Evolutionary conservation across 2,888 invertebrate genomes (phyloP), one percentile per base, ranked within the genome.

Genomic region (Caenorhabditis sp.): DNA sequence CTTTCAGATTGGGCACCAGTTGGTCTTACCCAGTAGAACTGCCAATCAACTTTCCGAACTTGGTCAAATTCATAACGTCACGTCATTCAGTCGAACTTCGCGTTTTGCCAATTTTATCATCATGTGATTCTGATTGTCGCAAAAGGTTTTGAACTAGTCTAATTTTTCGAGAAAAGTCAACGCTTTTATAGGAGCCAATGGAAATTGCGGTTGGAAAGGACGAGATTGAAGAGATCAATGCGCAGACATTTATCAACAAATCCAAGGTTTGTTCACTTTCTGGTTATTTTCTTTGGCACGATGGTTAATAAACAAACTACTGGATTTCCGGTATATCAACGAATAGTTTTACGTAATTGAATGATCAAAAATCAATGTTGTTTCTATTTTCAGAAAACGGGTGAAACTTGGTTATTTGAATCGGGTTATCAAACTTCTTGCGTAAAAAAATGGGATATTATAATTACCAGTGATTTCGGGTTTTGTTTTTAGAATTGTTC

Each of bases 1-100:
- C 6, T 66, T 70, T 54, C 17, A 73, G 69, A 36, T 24, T 59
- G n/a, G 60, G 62, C 10, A 37, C 55, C 0, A 75, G 75, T 23
- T 75, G 69, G 69, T 60, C 61, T 1, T 75, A 64, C 31, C 69
- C 75, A 1, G 69, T 67, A 50, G 69, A 75, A 6, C 62, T 70
- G 23, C 66, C 65, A 54, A 66, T 75, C 53, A 75, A 59, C 19
- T 62, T 64, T 23, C 26, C 69, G n/a, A 75, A 69, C 54, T 54
- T 75, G 17, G 51, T 43, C 6, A 49, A 43, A n/a, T 75, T 69
- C 21, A 51, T 70, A 6, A 27, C 64, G 0, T 27, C 69, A 27
- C 21, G 68, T 12, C 61, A 66, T 23, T 65, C 65, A 17, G 51
- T 64, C 14, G 50, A 62, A 21, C 63, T 75, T 12, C 62, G 53